Conservation (phyloP, 1,140 invertebrate genomes). For the Venturia canescens region DNA sequence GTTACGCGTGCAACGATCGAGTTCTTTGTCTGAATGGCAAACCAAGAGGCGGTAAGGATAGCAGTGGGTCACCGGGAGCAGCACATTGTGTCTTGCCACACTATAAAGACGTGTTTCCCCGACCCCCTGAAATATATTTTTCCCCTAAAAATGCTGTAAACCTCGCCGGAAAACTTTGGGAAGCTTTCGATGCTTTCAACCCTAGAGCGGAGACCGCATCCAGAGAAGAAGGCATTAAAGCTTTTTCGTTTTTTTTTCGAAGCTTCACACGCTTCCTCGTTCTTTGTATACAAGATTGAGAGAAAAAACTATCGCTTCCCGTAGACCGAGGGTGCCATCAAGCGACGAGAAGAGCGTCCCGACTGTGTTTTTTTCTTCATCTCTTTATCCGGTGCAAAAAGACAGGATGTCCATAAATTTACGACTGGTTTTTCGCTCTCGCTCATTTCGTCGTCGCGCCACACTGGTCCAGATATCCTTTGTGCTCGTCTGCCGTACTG, state of each 20-base stretch:
- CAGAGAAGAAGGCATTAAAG: conserved; percentile 1
- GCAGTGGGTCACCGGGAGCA: conserved; percentile 64
- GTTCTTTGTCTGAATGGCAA: conserved; percentile 62
- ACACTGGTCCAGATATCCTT: background rate
- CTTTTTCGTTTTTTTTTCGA: conserved; percentile 9
- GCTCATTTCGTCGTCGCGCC: conserved; percentile 32
- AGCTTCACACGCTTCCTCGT: background rate
- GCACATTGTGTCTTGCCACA: conserved; percentile 47
- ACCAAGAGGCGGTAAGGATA: conserved; percentile 44
- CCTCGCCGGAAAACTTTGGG: conserved; percentile 34
- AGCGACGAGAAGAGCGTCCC: conserved; percentile 22
- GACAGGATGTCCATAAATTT: conserved; percentile 40
- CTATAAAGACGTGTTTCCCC: conserved; percentile 28
- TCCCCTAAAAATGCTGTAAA: conserved; percentile 8
- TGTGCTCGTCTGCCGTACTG: background rate
- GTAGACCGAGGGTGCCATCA: conserved; percentile 30
- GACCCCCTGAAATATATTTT: conserved; percentile 23
- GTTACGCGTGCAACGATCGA: conserved; percentile 53
- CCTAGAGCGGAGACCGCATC: background rate
- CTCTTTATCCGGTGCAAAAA: conserved; percentile 29
- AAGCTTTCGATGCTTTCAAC: conserved; percentile 24
- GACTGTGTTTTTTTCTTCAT: conserved; percentile 40
- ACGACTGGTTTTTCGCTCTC: conserved; percentile 38
- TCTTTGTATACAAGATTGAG: background rate
- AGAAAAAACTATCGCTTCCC: conserved; percentile 3